Base-by-base conservation (phyloP, 2,797 vertebrate genomes). In the Poecilia velifera region DNA sequence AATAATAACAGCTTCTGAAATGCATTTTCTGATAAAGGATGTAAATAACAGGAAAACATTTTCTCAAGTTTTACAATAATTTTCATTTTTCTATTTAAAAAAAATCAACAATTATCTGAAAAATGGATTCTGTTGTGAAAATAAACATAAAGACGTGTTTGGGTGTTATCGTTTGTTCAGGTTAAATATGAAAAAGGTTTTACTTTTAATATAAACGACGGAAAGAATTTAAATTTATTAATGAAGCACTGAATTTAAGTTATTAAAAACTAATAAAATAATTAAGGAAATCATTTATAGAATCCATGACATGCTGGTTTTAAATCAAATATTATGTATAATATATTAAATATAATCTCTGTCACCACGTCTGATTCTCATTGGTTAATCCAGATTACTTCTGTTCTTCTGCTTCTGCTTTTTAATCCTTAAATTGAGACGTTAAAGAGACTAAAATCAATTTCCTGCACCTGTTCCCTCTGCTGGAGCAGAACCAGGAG, bases 401-500 rank as follows among this genome's bases (percentile, higher is more conserved):
- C 55, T 31, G 3, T 62, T 62, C 13, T 31, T 59, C 55, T 34
- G 47, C 13, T 31, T 59, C 55, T 34, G 47, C 10, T 82, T 47
- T 76, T 71, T 77, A 81, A 77, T 79, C 46, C 80, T 74, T 20
- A 45, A 80, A 79, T 78, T 79, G 66, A 87, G 77, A 45, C 51
- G 62, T 51, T 76, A 89, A 87, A 89, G 90, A 82, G 66, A 74
- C 70, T 47, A 76, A 85, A 85, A 83, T 83, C 85, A 57, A 83
- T 92, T 92, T 93, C 83, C 87, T 90, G 86, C 90, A 91, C 90
- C 91, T 91, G 89, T 76, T 51, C 31, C 82, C 74, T 55, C 91
- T 88, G 90, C 91, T 88, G 41, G 79, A 28, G 34, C 74, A 55
- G 82, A 90, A 89, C 91, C 91, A 92, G 93, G 91, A 93, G 88